Conservation (phyloP, 1,140 invertebrate species). For the Melitaea cinxia region DNA sequence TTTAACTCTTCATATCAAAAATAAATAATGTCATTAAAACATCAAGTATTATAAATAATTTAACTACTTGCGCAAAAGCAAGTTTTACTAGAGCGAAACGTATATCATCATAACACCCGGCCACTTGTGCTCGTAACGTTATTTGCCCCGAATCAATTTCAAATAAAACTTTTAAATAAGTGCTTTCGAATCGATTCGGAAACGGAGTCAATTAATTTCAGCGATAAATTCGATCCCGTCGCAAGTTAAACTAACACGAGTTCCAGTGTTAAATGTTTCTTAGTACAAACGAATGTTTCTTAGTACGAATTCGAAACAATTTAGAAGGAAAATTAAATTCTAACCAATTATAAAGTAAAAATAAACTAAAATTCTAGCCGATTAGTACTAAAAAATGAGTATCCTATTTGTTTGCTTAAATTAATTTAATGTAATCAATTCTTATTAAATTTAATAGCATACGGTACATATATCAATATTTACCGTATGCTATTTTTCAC, state of each 20-base stretch:
- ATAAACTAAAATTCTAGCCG: too few species aligned
- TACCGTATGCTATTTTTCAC: too few species aligned
- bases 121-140: conserved; percentile 22
- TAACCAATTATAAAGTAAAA: neutral
- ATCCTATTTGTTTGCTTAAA: too few species aligned
- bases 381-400: too few species aligned
- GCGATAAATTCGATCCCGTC: conserved; percentile 33
- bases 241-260: conserved; percentile 6
- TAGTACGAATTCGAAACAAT: neutral
- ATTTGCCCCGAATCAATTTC: conserved; percentile 12
- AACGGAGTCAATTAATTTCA: conserved; percentile 36
- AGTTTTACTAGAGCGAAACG: conserved; percentile 19
- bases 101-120: conserved; percentile 10
- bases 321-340: neutral
- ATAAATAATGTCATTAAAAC: neutral
- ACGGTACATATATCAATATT: too few species aligned
- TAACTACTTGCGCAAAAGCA: neutral
- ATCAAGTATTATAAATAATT: conserved; percentile 5
- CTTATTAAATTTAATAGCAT: too few species aligned
- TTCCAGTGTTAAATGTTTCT: neutral
- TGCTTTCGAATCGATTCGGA: conserved; percentile 39
- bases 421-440: too few species aligned
- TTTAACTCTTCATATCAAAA: too few species aligned
- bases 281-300: neutral
- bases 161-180: conserved; percentile 34